Conservation (phyloP, 53 echinoderm and acorn worm species). For the Antedon mediterranea region DNA sequence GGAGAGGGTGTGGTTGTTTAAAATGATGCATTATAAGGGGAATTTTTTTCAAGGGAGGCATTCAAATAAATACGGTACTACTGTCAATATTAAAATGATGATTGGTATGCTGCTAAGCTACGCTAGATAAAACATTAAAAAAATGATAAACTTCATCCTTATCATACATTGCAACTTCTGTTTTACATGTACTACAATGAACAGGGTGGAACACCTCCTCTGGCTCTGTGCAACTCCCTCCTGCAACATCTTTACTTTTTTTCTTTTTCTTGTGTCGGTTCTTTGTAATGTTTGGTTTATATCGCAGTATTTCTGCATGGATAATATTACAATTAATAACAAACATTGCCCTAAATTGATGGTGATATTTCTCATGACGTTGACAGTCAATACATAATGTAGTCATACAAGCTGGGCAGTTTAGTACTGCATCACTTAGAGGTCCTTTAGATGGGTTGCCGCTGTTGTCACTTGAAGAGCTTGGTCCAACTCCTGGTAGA, state of each 20-base stretch:
- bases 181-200: conserved; percentile 72
- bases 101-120: too few species aligned
- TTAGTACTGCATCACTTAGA: conserved; percentile 72
- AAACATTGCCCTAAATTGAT: conserved; percentile 92
- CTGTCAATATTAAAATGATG: too few species aligned
- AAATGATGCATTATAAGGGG: too few species aligned
- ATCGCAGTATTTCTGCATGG: conserved; percentile 46
- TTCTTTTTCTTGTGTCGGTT: conserved; percentile 27
- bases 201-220: conserved; percentile 78
- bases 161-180: conserved; percentile 86
- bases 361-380: conserved; percentile 77
- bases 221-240: background rate
- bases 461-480: background rate
- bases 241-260: conserved; percentile 14
- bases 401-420: conserved; percentile 95
- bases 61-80: too few species aligned
- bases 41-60: too few species aligned
- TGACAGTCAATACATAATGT: conserved; percentile 93
- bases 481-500: background rate
- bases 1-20: too few species aligned
- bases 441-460: background rate
- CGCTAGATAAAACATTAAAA: conserved; percentile 78
- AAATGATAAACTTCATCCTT: conserved; percentile 83
- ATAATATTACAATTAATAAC: conserved; percentile 82
- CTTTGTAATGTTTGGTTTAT: conserved; percentile 39